These are phyloP conservation scores for Zingel zingel DNA, from an alignment of 2,113 vertebrate genomes.

Conservation along the genomic window DNA sequence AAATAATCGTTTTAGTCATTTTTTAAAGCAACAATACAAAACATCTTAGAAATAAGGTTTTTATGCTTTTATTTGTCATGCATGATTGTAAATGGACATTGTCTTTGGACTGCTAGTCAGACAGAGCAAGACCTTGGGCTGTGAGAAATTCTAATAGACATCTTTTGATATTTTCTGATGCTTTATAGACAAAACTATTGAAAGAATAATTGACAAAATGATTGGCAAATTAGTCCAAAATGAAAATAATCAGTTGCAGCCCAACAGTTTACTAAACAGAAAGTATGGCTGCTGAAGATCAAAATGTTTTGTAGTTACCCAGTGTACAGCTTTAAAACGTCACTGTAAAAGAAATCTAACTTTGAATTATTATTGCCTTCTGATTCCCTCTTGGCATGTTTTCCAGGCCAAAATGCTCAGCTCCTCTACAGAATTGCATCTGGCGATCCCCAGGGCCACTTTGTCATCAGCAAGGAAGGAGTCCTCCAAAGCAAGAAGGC, in stretches of 20 bases:
- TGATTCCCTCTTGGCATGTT: constrained; percentile 21
- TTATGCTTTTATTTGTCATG: neutral
- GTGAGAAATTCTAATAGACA: neutral
- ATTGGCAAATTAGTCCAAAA: neutral
- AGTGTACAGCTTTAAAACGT: constrained; percentile 1
- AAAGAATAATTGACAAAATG: neutral
- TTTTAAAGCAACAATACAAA: neutral
- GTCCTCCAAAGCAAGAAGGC: constrained; percentile 85
- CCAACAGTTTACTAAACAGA: neutral
- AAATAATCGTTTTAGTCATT: neutral
- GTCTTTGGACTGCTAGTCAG: neutral
- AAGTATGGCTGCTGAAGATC: neutral
- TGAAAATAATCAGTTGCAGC: neutral
- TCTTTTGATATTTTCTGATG: neutral
- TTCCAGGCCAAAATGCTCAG: constrained; percentile 90
- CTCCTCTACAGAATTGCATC: constrained; percentile 90
- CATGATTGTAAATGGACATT: neutral
- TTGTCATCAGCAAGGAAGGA: constrained; percentile 84
- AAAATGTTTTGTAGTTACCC: too few species aligned
- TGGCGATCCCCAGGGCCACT: constrained; percentile 91
- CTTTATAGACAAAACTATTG: neutral
- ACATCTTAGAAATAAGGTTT: neutral
- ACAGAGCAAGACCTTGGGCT: neutral
- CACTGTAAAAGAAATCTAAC: neutral
- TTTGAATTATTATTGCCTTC: neutral